These are phyloP conservation scores for Pseudomugil gertrudae DNA, from an alignment of 2,797 vertebrate species.

Conservation along the genomic window DNA sequence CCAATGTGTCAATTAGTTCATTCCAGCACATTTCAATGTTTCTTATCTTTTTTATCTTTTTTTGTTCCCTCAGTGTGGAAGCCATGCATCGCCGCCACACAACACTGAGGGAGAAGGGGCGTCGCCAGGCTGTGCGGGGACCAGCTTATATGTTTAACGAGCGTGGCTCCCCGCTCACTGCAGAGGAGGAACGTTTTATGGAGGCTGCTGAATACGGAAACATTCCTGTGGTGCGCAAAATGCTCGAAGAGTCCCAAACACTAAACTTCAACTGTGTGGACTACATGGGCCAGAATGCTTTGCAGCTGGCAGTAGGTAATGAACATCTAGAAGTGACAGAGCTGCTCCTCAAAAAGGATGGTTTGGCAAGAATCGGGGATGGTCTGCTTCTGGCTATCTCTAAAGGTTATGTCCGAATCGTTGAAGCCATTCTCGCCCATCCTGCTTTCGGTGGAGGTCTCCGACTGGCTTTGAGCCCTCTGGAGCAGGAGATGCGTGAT, in stretches of 20 bases:
- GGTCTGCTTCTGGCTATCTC: slow-evolving; percentile 93
- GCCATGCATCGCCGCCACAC: slow-evolving; percentile 94
- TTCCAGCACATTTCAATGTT: slow-evolving; percentile 14
- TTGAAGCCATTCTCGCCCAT: slow-evolving; percentile 93
- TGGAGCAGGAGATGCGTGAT: slow-evolving; percentile 93
- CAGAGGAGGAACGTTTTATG: slow-evolving; percentile 93
- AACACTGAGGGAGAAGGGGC: slow-evolving; percentile 94
- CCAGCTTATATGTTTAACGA: slow-evolving; percentile 99
- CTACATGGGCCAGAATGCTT: slow-evolving; percentile 97
- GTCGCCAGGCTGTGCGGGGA: slow-evolving; percentile 93
- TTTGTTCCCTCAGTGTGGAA: slow-evolving; percentile 83
- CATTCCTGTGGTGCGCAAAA: slow-evolving; percentile 96
- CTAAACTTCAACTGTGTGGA: slow-evolving; percentile 96
- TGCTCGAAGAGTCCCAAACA: slow-evolving; percentile 97
- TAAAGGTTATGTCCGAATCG: slow-evolving; percentile 95
- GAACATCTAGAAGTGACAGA: slow-evolving; percentile 97
- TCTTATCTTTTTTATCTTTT: slow-evolving; percentile 7
- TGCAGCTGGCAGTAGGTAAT: slow-evolving; percentile 94
- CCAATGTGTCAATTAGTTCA: neutral
- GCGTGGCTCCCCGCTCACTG: slow-evolving; percentile 91
- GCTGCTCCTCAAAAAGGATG: slow-evolving; percentile 93
- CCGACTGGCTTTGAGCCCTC: slow-evolving; percentile 88
- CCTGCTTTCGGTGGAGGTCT: slow-evolving; percentile 90
- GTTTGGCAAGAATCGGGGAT: slow-evolving; percentile 91
- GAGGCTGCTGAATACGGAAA: slow-evolving; percentile 97